Conservation (phyloP, 37 sponge, comb jelly and placozoan genomes). For the Mnemiopsis leidyi region DNA sequence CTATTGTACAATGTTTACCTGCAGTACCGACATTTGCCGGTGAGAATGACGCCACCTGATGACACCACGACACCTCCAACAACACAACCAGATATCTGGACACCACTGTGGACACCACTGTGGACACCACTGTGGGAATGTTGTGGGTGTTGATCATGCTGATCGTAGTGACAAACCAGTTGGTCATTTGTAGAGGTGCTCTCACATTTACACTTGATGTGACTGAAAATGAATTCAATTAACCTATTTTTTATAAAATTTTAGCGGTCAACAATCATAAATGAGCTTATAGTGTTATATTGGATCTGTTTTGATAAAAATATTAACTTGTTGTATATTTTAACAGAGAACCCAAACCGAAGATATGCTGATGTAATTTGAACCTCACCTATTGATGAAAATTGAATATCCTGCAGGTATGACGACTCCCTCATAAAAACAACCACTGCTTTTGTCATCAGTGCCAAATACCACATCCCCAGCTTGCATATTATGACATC, state of each 20-base stretch:
- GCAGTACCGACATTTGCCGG: background rate
- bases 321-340: too few relatives aligned
- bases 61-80: background rate
- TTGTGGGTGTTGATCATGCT: background rate
- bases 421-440: conserved; percentile 34
- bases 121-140: too few relatives aligned
- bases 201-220: background rate
- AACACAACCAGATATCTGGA: background rate
- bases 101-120: too few relatives aligned
- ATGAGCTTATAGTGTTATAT: too few relatives aligned
- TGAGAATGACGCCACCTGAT: background rate
- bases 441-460: background rate
- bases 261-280: too few relatives aligned
- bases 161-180: background rate
- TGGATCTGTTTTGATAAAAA: too few relatives aligned
- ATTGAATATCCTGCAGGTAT: background rate
- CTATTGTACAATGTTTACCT: too few relatives aligned
- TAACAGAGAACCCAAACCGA: too few relatives aligned
- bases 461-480: background rate
- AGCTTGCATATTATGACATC: background rate
- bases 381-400: background rate
- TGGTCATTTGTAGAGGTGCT: background rate
- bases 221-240: too few relatives aligned
- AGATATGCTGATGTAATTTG: too few relatives aligned
- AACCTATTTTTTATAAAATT: background rate